phyloP scores from a whole-genome alignment of 2,888 invertebrate genomes.

The Margaritifera margaritifera region DNA sequence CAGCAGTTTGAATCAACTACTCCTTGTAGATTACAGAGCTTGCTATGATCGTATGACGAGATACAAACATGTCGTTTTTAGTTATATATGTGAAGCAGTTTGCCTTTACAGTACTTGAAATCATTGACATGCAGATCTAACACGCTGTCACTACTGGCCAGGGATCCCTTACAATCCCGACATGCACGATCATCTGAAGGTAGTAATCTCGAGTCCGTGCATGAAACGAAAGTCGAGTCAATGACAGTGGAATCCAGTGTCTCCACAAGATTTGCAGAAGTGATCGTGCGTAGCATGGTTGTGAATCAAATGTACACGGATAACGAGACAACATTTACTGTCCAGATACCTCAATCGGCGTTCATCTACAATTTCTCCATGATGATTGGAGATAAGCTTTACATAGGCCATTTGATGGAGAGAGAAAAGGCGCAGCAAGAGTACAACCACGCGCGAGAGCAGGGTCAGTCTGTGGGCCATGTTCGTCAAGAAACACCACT shows the following conservation, averaged over 20 bases:
- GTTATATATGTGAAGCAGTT: too few relatives aligned
- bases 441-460: slow-evolving; percentile 58
- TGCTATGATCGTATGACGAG: too few relatives aligned
- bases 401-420: slow-evolving; percentile 51
- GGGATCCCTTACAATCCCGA: too few relatives aligned
- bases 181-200: too few relatives aligned
- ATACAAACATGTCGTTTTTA: too few relatives aligned
- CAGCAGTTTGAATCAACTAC: too few relatives aligned
- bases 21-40: too few relatives aligned
- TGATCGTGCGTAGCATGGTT: slow-evolving; percentile 1
- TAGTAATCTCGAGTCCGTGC: too few relatives aligned
- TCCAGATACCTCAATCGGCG: slow-evolving; percentile 79
- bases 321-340: slow-evolving; percentile 78
- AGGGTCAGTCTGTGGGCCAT: slow-evolving; percentile 65
- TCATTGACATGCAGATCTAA: too few relatives aligned
- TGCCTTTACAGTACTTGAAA: too few relatives aligned
- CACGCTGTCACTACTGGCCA: too few relatives aligned
- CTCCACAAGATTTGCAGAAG: slow-evolving; percentile 11
- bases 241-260: slow-evolving; percentile 7
- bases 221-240: slow-evolving; percentile 1
- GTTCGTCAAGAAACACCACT: slow-evolving; percentile 22
- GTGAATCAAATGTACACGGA: neutral
- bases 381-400: slow-evolving; percentile 39
- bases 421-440: slow-evolving; percentile 63
- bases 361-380: slow-evolving; percentile 51